Evolutionary conservation across 2,888 invertebrate species (phyloP).

Genomic region (Salpingus planirostris): DNA sequence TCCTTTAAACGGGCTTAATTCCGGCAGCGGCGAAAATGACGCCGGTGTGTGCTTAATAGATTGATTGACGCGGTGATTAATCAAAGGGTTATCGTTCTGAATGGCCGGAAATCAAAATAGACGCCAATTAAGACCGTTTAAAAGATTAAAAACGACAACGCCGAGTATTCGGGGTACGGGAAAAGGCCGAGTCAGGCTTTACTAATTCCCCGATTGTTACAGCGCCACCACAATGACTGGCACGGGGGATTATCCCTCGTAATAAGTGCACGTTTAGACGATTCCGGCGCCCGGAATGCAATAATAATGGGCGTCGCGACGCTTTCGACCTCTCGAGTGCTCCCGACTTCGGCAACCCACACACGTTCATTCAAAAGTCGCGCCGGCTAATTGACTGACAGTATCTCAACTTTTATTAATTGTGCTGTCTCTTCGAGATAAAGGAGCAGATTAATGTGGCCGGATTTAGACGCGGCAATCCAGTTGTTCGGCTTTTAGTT

Average conservation of each 20-base stretch:
- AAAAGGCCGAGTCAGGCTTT: conserved; percentile 14
- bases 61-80: no score
- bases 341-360: conserved; percentile 12
- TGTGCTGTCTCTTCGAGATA: conserved; percentile 17
- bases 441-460: conserved; percentile 18
- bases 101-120: conserved; percentile 12
- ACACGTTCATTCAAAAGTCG: no score
- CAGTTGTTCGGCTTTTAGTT: conserved; percentile 8
- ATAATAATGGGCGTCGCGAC: conserved; percentile 12
- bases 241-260: conserved; percentile 18
- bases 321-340: conserved; percentile 9
- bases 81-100: no score
- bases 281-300: conserved; percentile 13
- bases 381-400: conserved; percentile 20
- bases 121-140: conserved; percentile 12
- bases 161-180: no score
- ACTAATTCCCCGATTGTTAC: conserved; percentile 15
- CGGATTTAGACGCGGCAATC: conserved; percentile 12
- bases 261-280: conserved; percentile 16
- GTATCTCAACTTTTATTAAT: conserved; percentile 20
- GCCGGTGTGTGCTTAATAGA: no score
- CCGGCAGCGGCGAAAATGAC: no score
- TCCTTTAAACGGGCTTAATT: no score
- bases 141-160: conserved; percentile 13
- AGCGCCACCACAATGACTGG: conserved; percentile 18